phyloP scores from a whole-genome alignment of 2,797 vertebrate species.

The Esox masquinongy region DNA sequence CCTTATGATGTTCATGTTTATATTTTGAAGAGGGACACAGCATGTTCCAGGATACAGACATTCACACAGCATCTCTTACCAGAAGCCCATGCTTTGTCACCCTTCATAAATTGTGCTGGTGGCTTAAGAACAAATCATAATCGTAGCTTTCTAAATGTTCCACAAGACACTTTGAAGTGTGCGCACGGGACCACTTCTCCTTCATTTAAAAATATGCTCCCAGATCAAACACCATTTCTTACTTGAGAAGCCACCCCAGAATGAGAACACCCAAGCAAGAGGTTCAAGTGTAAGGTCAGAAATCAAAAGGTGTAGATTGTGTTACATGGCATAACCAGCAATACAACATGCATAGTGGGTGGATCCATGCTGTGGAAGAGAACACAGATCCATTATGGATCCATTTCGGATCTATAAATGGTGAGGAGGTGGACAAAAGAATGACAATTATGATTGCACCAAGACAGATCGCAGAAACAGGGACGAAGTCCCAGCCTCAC shows the following conservation, averaged over 20 bases:
- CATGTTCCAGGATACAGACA: neutral
- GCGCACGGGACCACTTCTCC: neutral
- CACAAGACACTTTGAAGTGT: neutral
- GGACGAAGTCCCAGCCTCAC: conserved; percentile 6
- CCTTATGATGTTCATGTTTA: too few relatives aligned
- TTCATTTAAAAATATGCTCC: neutral
- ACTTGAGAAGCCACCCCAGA: neutral
- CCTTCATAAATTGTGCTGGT: neutral
- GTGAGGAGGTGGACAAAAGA: conserved; percentile 12
- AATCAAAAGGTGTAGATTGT: conserved; percentile 9
- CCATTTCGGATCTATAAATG: conserved; percentile 16
- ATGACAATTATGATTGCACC: conserved; percentile 6
- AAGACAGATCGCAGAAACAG: conserved; percentile 16
- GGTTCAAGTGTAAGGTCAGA: neutral
- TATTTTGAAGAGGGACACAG: neutral
- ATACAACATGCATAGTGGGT: conserved; percentile 26
- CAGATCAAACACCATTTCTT: neutral
- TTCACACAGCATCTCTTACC: neutral
- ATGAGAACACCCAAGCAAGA: neutral
- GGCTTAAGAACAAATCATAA: neutral
- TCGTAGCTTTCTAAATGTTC: neutral
- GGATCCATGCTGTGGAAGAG: neutral
- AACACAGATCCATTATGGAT: neutral
- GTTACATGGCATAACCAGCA: conserved; percentile 22
- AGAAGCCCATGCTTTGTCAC: neutral